Evolutionary conservation across 2,113 vertebrate genomes (phyloP).

Genomic region (Phaethon lepturus): DNA sequence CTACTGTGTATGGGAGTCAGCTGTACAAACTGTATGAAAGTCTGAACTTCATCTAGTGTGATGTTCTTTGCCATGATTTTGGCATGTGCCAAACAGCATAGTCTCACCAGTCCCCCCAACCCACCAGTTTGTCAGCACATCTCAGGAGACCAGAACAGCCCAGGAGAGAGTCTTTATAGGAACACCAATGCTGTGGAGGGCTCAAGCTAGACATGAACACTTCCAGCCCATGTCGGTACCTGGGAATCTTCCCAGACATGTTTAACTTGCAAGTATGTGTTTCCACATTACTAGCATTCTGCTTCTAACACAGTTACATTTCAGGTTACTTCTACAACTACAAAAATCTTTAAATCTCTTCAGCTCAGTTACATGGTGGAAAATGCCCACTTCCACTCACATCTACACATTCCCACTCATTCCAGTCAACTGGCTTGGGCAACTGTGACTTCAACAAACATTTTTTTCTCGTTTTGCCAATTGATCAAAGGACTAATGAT

Average conservation of each 20-base stretch:
- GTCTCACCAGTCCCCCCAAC: background rate
- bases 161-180: background rate
- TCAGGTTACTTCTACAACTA: background rate
- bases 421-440: background rate
- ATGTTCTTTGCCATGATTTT: background rate
- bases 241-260: background rate
- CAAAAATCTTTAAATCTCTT: background rate
- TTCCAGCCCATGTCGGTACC: background rate
- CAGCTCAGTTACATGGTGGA: background rate
- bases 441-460: background rate
- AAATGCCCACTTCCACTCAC: background rate
- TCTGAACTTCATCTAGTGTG: background rate
- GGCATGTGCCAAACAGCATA: background rate
- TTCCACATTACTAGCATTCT: background rate
- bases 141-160: background rate
- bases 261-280: background rate
- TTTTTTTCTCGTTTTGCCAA: background rate
- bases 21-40: background rate
- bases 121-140: background rate
- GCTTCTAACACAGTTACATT: background rate
- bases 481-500: background rate
- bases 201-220: background rate
- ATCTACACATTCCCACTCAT: background rate
- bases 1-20: background rate
- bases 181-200: accelerated